Conservation (phyloP, 2,797 vertebrate species). For the Centroberyx gerrardi region DNA sequence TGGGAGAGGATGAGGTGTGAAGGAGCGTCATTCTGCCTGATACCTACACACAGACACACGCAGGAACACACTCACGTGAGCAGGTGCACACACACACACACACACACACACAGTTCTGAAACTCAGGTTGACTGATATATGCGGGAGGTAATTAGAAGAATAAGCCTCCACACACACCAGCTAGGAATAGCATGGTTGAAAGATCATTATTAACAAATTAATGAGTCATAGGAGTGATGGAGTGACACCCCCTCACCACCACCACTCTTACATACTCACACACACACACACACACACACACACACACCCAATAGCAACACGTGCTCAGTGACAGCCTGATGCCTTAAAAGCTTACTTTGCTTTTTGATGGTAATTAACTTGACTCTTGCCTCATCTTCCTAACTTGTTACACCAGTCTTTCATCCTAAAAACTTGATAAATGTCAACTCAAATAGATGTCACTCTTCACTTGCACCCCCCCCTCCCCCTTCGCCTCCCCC, state of each 20-base stretch:
- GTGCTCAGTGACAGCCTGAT: constrained; percentile 50
- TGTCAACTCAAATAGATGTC: constrained; percentile 58
- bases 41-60: too few species aligned
- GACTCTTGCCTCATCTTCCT: constrained; percentile 58
- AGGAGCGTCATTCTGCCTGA: too few species aligned
- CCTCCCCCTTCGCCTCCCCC: too few species aligned
- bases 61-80: too few species aligned
- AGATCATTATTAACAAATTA: constrained; percentile 47
- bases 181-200: neutral
- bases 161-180: constrained; percentile 8
- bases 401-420: constrained; percentile 40
- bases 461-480: neutral
- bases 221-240: constrained; percentile 67
- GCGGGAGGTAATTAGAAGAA: constrained; percentile 35
- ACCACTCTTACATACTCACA: too few species aligned
- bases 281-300: too few species aligned
- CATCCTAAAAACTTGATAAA: constrained; percentile 59
- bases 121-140: constrained; percentile 44
- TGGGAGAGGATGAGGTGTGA: neutral
- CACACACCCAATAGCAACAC: neutral
- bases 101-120: constrained; percentile 2
- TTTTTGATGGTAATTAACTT: constrained; percentile 63
- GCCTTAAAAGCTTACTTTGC: constrained; percentile 65
- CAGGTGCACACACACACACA: neutral
- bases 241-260: too few species aligned